phyloP scores from a whole-genome alignment of 2,113 vertebrate species.

The Lanius ludovicianus region DNA sequence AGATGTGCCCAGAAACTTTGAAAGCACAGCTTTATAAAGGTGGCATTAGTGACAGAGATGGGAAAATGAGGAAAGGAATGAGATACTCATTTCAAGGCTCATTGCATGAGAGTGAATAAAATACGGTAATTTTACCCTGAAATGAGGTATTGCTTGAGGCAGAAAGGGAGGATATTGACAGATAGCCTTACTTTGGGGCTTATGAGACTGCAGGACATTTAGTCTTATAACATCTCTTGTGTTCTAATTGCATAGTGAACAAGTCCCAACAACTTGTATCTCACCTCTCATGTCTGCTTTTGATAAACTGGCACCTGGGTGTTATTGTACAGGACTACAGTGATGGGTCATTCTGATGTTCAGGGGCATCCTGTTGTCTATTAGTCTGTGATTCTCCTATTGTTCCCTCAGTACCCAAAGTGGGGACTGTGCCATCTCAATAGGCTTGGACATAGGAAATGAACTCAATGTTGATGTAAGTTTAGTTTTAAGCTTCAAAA shows the following conservation, averaged over 20 bases:
- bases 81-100: not conserved
- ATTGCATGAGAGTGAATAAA: not conserved
- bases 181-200: not conserved
- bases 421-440: not conserved
- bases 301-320: not conserved
- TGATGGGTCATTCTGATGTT: not conserved
- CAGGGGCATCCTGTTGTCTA: not conserved
- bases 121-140: not conserved
- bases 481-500: not conserved
- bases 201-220: not conserved
- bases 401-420: not conserved
- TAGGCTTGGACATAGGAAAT: not conserved
- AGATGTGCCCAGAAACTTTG: not conserved
- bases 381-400: not conserved
- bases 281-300: not conserved
- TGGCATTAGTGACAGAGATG: not conserved
- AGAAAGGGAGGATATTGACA: not conserved
- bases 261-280: not conserved
- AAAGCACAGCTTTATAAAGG: not conserved
- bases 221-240: not conserved
- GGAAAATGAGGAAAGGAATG: not conserved
- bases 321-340: not conserved
- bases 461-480: not conserved
- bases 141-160: not conserved
- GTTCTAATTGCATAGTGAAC: not conserved